Evolutionary conservation across 2,888 invertebrate genomes (phyloP).

Genomic region (Strigamia transsilvanica): DNA sequence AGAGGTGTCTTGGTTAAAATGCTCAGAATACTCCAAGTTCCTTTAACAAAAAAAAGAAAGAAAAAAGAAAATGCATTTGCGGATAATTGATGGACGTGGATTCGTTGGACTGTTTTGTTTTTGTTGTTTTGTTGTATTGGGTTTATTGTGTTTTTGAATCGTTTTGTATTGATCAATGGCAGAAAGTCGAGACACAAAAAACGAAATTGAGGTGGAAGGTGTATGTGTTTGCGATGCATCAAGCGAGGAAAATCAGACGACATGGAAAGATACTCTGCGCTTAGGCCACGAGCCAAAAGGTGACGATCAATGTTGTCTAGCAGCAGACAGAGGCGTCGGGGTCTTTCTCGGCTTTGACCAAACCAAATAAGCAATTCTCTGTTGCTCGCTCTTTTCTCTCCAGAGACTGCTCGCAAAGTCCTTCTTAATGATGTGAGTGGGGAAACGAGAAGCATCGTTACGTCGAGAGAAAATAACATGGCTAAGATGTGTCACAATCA

Average conservation of each 20-base stretch:
- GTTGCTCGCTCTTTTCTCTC: not conserved
- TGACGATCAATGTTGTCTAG: constrained; percentile 26
- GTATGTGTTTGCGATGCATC: constrained; percentile 34
- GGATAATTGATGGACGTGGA: too few species aligned
- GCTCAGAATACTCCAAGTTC: too few species aligned
- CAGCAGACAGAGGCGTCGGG: constrained; percentile 16
- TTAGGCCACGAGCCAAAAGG: constrained; percentile 29
- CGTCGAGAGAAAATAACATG: not conserved
- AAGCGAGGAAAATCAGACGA: constrained; percentile 35
- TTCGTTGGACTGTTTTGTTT: not conserved
- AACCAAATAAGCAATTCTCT: constrained; percentile 43
- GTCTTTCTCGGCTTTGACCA: constrained; percentile 31
- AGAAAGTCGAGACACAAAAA: not conserved
- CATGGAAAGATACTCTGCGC: constrained; percentile 33
- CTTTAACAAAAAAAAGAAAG: too few species aligned
- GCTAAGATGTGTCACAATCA: constrained; percentile 22
- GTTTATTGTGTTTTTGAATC: not conserved
- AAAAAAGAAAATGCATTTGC: too few species aligned
- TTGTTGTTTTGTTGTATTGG: not conserved
- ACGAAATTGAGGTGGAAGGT: constrained; percentile 42
- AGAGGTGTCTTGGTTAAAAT: not conserved
- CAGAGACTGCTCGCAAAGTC: constrained; percentile 35
- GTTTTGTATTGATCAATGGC: not conserved
- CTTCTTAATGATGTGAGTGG: constrained; percentile 36
- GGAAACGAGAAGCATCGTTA: constrained; percentile 30